Conservation (phyloP, 2,888 invertebrate genomes). For the Bruchidius siliquastri region DNA sequence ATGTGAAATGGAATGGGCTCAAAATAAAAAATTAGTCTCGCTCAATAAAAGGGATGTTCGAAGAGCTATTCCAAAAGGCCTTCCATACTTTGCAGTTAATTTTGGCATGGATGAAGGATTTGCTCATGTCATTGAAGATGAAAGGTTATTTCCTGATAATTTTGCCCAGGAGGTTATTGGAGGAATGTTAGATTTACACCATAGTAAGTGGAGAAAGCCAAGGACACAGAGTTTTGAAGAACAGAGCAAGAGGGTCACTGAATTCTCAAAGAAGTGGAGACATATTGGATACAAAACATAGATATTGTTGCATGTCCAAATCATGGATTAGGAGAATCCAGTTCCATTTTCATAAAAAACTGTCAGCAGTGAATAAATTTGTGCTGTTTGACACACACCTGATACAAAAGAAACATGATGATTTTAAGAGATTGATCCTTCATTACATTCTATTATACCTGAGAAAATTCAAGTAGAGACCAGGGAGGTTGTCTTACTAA, state of each 20-base stretch:
- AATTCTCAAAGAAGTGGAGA: slow-evolving; percentile 69
- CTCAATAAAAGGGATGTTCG: slow-evolving; percentile 67
- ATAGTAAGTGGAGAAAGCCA: slow-evolving; percentile 80
- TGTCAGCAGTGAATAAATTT: too few species aligned
- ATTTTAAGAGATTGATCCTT: too few species aligned
- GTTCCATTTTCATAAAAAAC: too few species aligned
- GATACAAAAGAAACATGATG: too few species aligned
- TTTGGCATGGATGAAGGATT: slow-evolving; percentile 90
- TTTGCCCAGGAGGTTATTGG: slow-evolving; percentile 96
- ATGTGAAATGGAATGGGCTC: slow-evolving; percentile 91
- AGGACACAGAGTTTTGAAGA: slow-evolving; percentile 68
- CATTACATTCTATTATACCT: too few species aligned
- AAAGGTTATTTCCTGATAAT: slow-evolving; percentile 74
- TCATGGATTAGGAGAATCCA: too few species aligned
- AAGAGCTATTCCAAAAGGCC: slow-evolving; percentile 81
- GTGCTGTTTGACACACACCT: too few species aligned
- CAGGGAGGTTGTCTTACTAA: too few species aligned
- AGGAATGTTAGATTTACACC: slow-evolving; percentile 88
- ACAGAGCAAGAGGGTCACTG: slow-evolving; percentile 70
- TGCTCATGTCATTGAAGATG: slow-evolving; percentile 96
- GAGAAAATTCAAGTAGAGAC: too few species aligned
- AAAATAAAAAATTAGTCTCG: slow-evolving; percentile 86
- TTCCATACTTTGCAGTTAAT: slow-evolving; percentile 92
- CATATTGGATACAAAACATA: slow-evolving; percentile 54
- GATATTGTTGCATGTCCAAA: too few species aligned